phyloP scores from a whole-genome alignment of 1,140 invertebrate species.

The Neotoxoptera formosana region DNA sequence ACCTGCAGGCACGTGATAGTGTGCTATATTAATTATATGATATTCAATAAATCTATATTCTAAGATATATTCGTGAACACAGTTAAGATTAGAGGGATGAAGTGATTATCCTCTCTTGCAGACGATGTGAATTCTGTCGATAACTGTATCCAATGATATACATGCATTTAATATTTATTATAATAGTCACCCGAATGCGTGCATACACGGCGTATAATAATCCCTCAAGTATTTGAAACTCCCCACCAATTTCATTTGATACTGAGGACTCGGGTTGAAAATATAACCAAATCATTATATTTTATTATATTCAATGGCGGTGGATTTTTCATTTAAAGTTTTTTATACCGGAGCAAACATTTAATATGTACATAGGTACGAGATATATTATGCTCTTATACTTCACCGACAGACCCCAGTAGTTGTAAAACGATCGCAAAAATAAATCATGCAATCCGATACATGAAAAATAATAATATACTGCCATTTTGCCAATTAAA shows the following conservation, averaged over 20 bases:
- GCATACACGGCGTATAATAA: background rate
- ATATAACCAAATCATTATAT: background rate
- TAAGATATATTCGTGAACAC: constrained; percentile 13
- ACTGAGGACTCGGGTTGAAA: background rate
- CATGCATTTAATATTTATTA: background rate
- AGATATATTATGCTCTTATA: background rate
- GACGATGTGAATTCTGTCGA: background rate
- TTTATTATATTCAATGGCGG: background rate
- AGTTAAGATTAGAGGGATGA: background rate
- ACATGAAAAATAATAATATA: background rate
- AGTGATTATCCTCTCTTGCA: background rate
- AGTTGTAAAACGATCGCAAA: background rate
- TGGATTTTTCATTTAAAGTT: background rate
- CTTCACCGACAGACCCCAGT: background rate
- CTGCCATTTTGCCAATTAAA: background rate
- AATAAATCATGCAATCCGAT: background rate
- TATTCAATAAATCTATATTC: background rate
- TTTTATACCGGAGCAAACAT: background rate
- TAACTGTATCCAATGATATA: background rate
- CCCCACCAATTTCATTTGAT: background rate
- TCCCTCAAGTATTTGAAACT: background rate
- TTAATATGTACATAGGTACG: too few species aligned
- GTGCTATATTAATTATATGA: background rate
- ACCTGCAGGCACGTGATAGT: too few species aligned
- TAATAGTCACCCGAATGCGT: background rate